These are phyloP conservation scores for Dendrophyllia cribrosa DNA, from an alignment of 64 coral and sea anemone species.

Conservation along the genomic window DNA sequence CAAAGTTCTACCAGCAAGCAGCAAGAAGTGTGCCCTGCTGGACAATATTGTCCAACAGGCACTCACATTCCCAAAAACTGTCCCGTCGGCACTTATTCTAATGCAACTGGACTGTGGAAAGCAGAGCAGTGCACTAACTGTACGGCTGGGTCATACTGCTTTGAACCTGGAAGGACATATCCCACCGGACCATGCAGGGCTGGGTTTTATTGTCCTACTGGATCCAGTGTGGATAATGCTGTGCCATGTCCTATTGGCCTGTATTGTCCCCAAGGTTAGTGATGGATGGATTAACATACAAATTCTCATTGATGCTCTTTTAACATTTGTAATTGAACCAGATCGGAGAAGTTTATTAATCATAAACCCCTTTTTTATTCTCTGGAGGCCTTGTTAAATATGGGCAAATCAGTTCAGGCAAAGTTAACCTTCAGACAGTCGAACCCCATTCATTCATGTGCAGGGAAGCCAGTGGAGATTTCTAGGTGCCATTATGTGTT, in stretches of 20 bases:
- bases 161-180: slow-evolving; percentile 61
- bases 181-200: slow-evolving; percentile 79
- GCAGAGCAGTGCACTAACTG: slow-evolving; percentile 83
- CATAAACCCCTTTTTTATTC: too few species aligned
- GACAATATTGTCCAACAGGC: slow-evolving; percentile 87
- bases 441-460: too few species aligned
- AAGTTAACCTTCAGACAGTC: too few species aligned
- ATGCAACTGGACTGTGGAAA: slow-evolving; percentile 82
- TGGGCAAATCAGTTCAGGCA: too few species aligned
- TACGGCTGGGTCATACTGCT: slow-evolving; percentile 87
- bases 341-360: too few species aligned
- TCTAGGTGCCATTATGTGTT: too few species aligned
- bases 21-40: slow-evolving; percentile 70
- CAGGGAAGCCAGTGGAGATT: too few species aligned
- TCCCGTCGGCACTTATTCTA: slow-evolving; percentile 88
- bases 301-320: too few species aligned
- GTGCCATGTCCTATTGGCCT: slow-evolving; percentile 89
- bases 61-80: slow-evolving; percentile 82
- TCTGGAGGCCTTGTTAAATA: too few species aligned
- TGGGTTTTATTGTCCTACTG: slow-evolving; percentile 92
- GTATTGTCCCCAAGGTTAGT: slow-evolving; percentile 88
- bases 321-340: too few species aligned
- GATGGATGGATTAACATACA: not conserved
- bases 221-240: slow-evolving; percentile 71
- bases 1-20: slow-evolving; percentile 61